phyloP scores from a whole-genome alignment of 2,797 vertebrate genomes.

The Ptychobarbus kaznakovi region DNA sequence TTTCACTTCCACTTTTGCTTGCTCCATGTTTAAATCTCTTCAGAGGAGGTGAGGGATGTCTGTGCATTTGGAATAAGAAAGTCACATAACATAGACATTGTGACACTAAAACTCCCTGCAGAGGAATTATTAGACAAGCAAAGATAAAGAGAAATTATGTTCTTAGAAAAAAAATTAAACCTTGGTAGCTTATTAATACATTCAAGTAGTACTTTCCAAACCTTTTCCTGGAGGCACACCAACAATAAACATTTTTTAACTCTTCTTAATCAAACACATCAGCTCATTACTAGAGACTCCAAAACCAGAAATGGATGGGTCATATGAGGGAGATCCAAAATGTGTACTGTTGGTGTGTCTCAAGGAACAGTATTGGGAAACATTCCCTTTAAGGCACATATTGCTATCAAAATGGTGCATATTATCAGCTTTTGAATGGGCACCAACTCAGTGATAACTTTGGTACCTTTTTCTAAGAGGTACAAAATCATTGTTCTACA shows the following conservation, averaged over 20 bases:
- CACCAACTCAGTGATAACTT: neutral
- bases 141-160: neutral
- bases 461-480: neutral
- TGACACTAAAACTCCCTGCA: conserved; percentile 16
- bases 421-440: neutral
- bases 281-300: neutral
- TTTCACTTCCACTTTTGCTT: conserved; percentile 30
- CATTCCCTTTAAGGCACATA: neutral
- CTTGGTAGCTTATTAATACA: neutral
- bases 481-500: neutral
- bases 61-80: conserved; percentile 37
- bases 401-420: neutral
- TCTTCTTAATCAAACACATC: neutral
- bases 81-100: conserved; percentile 11
- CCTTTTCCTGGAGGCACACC: neutral
- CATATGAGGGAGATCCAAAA: neutral
- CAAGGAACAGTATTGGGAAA: neutral
- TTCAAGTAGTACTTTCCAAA: neutral
- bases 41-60: neutral
- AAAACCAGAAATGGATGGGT: neutral
- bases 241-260: neutral
- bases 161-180: neutral
- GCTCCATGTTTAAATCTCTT: conserved; percentile 7
- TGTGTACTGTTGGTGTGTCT: neutral
- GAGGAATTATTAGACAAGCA: neutral